Base-by-base conservation (phyloP, 2,888 invertebrate genomes). In the Julus scanicus region DNA sequence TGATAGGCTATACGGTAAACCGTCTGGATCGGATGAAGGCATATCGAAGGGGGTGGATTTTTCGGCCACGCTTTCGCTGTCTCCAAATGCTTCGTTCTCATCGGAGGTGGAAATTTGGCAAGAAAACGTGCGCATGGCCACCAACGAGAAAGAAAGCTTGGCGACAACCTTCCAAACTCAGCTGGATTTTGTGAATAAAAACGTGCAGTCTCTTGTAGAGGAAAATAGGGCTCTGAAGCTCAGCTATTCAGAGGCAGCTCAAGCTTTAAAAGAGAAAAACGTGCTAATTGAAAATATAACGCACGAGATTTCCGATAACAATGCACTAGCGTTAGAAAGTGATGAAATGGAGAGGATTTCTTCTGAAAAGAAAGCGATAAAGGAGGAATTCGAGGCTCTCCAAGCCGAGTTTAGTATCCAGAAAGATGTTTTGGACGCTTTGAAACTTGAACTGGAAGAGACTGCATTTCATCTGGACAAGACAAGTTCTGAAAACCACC, bases 31-130 rank as follows among this genome's bases (percentile, higher is more conserved):
- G 17, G 85, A 71, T 29, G 71, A 71, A 29, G 71, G 71, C 71
- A 71, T 71, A 71, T 71, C 71, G 29, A 71, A 29, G 71, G 71
- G 71, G 6, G 71, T 40, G n/a, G 84, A 84, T n/a, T 84, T 84
- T 84, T 44, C 84, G 5, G 17, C 84, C n/a, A 84, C 40, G 15
- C 40, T 84, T 84, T 57, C 86, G 17, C 15, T 86, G 8, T 86
- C 86, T 17, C 86, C 86, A 6, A 86, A 53, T 53, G 17, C 86
- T 9, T 86, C 53, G 20, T 86, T 86, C 13, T 48, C 86, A 37
- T 86, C 63, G 2, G 87, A 63, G 29, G 39, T 37, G 17, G 87
- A 87, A 15, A 5, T 49, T 37, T 87, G 87, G 87, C 63, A 87
- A n/a, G 87, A 87, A 8, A 87, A 87, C 29, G 40, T 37, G 11